phyloP scores from a whole-genome alignment of 2,888 invertebrate genomes.

The Drosophila antonietae region DNA sequence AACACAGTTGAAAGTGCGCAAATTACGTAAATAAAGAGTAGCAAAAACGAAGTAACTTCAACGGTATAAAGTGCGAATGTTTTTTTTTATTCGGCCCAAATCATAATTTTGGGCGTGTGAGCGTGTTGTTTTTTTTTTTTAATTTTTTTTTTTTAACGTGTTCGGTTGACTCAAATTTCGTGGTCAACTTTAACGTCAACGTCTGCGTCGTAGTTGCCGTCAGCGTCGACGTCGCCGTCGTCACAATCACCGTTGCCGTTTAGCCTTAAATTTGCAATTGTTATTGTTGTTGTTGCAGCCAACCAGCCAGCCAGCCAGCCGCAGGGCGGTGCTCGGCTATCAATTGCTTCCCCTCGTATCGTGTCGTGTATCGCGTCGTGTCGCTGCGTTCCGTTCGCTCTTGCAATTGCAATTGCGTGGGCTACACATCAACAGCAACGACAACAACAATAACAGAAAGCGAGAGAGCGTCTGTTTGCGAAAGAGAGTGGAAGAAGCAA shows the following conservation, averaged over 20 bases:
- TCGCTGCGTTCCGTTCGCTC: slow-evolving; percentile 26
- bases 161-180: slow-evolving; percentile 63
- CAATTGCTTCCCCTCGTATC: slow-evolving; percentile 39
- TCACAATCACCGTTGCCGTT: slow-evolving; percentile 13
- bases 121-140: slow-evolving; percentile 10
- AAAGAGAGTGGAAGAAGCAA: slow-evolving; percentile 15
- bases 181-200: slow-evolving; percentile 50
- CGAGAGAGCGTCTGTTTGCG: neutral
- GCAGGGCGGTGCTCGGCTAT: slow-evolving; percentile 54
- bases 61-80: slow-evolving; percentile 22
- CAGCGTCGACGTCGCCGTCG: slow-evolving; percentile 2
- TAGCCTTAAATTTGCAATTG: slow-evolving; percentile 31
- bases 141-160: slow-evolving; percentile 46
- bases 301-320: slow-evolving; percentile 13
- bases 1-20: slow-evolving; percentile 39
- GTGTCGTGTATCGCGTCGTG: slow-evolving; percentile 34
- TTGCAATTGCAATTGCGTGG: slow-evolving; percentile 48
- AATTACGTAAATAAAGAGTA: slow-evolving; percentile 42
- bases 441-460: slow-evolving; percentile 20
- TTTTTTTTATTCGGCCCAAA: slow-evolving; percentile 11
- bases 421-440: slow-evolving; percentile 17
- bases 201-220: slow-evolving; percentile 36
- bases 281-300: slow-evolving; percentile 18
- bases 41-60: slow-evolving; percentile 6
- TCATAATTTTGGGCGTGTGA: slow-evolving; percentile 19